Evolutionary conservation across 2,113 vertebrate species (phyloP).

Genomic region (Oncorhynchus masou): DNA sequence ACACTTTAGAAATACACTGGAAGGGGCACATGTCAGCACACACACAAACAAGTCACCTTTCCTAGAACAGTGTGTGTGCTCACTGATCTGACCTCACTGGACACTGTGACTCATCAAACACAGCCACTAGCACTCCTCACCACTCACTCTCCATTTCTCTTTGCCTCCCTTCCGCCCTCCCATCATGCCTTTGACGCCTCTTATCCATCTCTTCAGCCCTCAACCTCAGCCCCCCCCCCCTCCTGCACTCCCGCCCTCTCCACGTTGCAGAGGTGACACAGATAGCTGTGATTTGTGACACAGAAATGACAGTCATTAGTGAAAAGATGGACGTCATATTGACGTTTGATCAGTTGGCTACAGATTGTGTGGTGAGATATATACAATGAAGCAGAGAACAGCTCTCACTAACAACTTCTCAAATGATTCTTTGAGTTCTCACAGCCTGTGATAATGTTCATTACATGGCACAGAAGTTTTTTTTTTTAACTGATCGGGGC

Average conservation of each 20-base stretch:
- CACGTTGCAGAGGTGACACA: not conserved
- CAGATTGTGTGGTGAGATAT: not conserved
- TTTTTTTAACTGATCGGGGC: no score
- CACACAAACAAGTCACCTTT: constrained; percentile 1
- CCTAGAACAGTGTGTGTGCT: constrained; percentile 11
- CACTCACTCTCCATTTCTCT: not conserved
- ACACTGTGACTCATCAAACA: constrained; percentile 45
- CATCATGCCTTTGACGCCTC: not conserved
- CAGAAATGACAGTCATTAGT: constrained; percentile 4
- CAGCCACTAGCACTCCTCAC: not conserved
- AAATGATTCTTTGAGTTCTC: no score
- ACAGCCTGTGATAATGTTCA: no score
- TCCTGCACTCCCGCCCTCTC: not conserved
- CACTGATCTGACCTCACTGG: constrained; percentile 19
- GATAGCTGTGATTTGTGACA: constrained; percentile 20
- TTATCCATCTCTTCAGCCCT: not conserved
- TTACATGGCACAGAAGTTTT: no score
- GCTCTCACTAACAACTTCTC: no score
- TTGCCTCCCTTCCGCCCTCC: no score
- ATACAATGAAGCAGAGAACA: no score
- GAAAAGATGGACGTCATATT: not conserved
- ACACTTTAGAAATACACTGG: no score
- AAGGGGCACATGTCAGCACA: no score
- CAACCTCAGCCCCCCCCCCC: not conserved
- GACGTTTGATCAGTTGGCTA: not conserved